Percentiles rank a stretch among this genome's conserved stretches.
These are phyloP conservation scores for Diploptera punctata DNA, from an alignment of 2,888 invertebrate genomes.

Conservation along the genomic window DNA sequence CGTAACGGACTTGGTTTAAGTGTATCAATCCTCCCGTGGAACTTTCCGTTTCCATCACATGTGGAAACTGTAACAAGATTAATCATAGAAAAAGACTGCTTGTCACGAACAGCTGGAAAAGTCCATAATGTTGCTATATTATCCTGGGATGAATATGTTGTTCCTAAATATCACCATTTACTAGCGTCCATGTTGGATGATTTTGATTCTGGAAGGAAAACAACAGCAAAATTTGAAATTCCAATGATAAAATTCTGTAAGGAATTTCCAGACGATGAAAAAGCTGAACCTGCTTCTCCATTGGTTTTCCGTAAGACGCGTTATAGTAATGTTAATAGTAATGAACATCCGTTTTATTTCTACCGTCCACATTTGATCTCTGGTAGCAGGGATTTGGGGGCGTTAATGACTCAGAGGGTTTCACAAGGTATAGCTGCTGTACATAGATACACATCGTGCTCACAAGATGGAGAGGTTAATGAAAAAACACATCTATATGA, in stretches of 20 bases:
- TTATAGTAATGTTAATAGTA: constrained; percentile 12
- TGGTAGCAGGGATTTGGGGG: background rate
- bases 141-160: constrained; percentile 71
- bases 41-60: constrained; percentile 62
- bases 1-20: constrained; percentile 56
- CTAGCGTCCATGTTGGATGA: constrained; percentile 62
- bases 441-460: constrained; percentile 39
- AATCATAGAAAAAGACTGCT: constrained; percentile 70
- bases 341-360: constrained; percentile 28
- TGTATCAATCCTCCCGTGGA: constrained; percentile 68
- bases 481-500: constrained; percentile 28
- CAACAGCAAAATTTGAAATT: constrained; percentile 37
- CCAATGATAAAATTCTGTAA: constrained; percentile 36
- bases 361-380: constrained; percentile 33
- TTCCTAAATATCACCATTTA: constrained; percentile 64
- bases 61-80: constrained; percentile 53
- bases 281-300: constrained; percentile 7
- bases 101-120: constrained; percentile 65
- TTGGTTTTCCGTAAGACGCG: constrained; percentile 37
- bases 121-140: constrained; percentile 58
- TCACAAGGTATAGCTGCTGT: constrained; percentile 42
- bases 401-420: constrained; percentile 38
- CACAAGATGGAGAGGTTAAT: background rate
- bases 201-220: constrained; percentile 39
- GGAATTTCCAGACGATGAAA: constrained; percentile 36